Conservation (phyloP, 2,113 vertebrate genomes). For the Syngnathus scovelli region DNA sequence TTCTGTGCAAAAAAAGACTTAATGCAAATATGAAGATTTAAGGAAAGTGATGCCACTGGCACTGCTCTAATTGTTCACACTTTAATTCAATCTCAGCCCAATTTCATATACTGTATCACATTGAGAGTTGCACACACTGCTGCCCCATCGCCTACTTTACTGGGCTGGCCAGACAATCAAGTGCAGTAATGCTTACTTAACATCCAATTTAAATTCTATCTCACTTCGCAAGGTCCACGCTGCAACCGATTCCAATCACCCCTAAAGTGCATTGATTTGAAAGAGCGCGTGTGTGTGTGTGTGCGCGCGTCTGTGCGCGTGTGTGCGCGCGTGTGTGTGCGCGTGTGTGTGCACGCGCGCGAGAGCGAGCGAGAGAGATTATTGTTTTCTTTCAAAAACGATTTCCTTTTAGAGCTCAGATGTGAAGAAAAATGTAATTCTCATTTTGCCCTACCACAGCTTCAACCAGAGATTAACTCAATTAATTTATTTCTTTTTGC, state of each 20-base stretch:
- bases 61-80: slow-evolving; percentile 66
- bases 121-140: slow-evolving; percentile 42
- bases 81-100: slow-evolving; percentile 74
- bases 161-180: slow-evolving; percentile 66
- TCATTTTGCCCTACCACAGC: slow-evolving; percentile 7
- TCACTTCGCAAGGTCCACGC: slow-evolving; percentile 64
- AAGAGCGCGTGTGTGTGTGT: slow-evolving; percentile 13
- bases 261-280: slow-evolving; percentile 40
- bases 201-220: slow-evolving; percentile 79
- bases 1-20: slow-evolving; percentile 11
- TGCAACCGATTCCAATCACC: slow-evolving; percentile 62
- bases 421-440: slow-evolving; percentile 6
- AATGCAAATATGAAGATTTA: slow-evolving; percentile 31
- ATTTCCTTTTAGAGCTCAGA: slow-evolving; percentile 8
- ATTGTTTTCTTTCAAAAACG: slow-evolving; percentile 2
- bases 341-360: no score
- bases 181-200: slow-evolving; percentile 77
- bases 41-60: slow-evolving; percentile 34
- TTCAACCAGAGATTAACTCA: slow-evolving; percentile 5
- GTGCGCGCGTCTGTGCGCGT: not conserved
- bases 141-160: slow-evolving; percentile 55
- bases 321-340: slow-evolving; percentile 11
- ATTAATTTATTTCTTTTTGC: slow-evolving; percentile 5
- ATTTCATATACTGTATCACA: slow-evolving; percentile 63
- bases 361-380: slow-evolving; percentile 8